A percentile compares a stretch with the other conserved stretches of the same genome.
Evolutionary conservation across 2,797 vertebrate species (phyloP).

Genomic region (Sciurus vulgaris): DNA sequence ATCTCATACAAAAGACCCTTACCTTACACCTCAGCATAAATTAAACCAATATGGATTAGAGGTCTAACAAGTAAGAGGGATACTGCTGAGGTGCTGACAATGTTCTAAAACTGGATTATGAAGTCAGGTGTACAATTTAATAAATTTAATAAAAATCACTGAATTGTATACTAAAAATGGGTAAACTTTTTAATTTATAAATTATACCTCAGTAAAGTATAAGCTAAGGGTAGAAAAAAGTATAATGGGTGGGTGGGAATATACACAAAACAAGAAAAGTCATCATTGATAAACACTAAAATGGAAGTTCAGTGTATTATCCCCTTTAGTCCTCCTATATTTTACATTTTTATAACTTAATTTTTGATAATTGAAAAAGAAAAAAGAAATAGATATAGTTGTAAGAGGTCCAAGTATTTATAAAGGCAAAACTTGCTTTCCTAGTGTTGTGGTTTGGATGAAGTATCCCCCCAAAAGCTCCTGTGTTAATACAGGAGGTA

Average conservation of each 20-base stretch:
- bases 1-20: background rate
- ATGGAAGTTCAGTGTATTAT: background rate
- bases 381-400: background rate
- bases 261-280: background rate
- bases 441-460: background rate
- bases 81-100: no score
- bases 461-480: no score
- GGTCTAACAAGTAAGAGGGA: background rate
- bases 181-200: no score
- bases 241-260: background rate
- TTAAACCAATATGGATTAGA: slow-evolving; percentile 47
- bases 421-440: slow-evolving; percentile 31
- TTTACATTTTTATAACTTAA: background rate
- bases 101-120: no score
- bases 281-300: background rate
- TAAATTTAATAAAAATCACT: no score
- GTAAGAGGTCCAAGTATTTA: slow-evolving; percentile 46
- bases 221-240: background rate
- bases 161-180: no score
- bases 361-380: slow-evolving; percentile 4
- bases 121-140: no score
- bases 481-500: no score
- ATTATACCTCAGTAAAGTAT: no score
- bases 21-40: background rate
- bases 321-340: background rate